phyloP scores from a whole-genome alignment of 2,797 vertebrate species.

The Phyllotis vaccarum region DNA sequence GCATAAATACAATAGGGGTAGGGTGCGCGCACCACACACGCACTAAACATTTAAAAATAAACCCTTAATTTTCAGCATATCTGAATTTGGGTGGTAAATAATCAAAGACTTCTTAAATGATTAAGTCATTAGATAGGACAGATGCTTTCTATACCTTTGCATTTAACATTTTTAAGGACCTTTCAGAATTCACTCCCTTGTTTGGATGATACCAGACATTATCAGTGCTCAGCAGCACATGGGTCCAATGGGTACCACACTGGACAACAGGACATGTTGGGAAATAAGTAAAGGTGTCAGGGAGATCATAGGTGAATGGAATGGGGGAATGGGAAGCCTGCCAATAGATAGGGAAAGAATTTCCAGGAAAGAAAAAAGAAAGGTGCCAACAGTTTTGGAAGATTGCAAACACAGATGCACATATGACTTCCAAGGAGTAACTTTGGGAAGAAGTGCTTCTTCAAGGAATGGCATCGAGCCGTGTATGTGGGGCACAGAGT shows the following conservation, averaged over 20 bases:
- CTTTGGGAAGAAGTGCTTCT: neutral
- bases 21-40: neutral
- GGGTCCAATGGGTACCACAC: too few species aligned
- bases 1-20: neutral
- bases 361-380: neutral
- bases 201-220: rapidly evolving
- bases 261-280: neutral
- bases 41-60: neutral
- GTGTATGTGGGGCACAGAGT: neutral
- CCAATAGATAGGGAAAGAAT: neutral
- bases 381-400: neutral
- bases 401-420: neutral
- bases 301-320: neutral
- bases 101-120: neutral
- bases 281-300: neutral
- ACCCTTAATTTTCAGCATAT: neutral
- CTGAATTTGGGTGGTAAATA: neutral
- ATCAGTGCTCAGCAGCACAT: neutral
- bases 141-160: neutral
- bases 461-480: neutral
- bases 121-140: neutral
- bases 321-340: neutral
- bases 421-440: neutral
- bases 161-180: neutral
- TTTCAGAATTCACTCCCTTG: neutral